phyloP scores from a whole-genome alignment of 2,113 vertebrate species.

The Paracanthobrama guichenoti region DNA sequence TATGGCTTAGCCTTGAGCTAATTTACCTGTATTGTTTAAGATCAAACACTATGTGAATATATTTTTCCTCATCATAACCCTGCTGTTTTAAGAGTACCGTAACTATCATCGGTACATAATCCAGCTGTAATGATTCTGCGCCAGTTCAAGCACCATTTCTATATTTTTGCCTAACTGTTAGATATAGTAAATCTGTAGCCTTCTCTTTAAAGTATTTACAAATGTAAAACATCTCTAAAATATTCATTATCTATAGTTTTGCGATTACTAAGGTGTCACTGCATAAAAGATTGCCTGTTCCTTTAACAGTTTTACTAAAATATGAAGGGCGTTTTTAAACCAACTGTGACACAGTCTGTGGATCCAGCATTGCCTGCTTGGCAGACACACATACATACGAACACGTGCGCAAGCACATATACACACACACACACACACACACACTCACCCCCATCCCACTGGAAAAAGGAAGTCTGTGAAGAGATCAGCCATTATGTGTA shows the following conservation, averaged over 20 bases:
- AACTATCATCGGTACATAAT: background rate
- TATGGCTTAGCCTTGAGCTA: constrained; percentile 52
- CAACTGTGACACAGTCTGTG: constrained; percentile 81
- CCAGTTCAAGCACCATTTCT: constrained; percentile 18
- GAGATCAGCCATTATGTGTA: constrained; percentile 76
- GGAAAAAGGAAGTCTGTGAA: constrained; percentile 79
- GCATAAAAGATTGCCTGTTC: constrained; percentile 52
- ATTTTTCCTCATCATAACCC: constrained; percentile 35
- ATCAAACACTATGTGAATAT: constrained; percentile 31
- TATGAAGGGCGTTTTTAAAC: constrained; percentile 69
- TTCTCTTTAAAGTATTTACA: constrained; percentile 42
- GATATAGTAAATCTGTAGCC: constrained; percentile 16
- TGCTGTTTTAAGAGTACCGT: constrained; percentile 17
- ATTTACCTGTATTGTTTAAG: constrained; percentile 15
- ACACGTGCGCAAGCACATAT: constrained; percentile 62
- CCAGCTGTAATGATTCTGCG: constrained; percentile 12
- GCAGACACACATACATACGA: constrained; percentile 73
- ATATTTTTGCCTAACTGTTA: background rate
- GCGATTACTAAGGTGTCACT: constrained; percentile 32
- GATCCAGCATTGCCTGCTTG: constrained; percentile 62
- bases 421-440: constrained; percentile 67
- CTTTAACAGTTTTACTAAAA: constrained; percentile 55
- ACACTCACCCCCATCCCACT: constrained; percentile 69
- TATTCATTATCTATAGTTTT: constrained; percentile 33
- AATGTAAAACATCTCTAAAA: constrained; percentile 44